Evolutionary conservation across 2,797 vertebrate species (phyloP), one percentile per base, ranked within the genome.

Genomic region (Anniella stebbinsi): DNA sequence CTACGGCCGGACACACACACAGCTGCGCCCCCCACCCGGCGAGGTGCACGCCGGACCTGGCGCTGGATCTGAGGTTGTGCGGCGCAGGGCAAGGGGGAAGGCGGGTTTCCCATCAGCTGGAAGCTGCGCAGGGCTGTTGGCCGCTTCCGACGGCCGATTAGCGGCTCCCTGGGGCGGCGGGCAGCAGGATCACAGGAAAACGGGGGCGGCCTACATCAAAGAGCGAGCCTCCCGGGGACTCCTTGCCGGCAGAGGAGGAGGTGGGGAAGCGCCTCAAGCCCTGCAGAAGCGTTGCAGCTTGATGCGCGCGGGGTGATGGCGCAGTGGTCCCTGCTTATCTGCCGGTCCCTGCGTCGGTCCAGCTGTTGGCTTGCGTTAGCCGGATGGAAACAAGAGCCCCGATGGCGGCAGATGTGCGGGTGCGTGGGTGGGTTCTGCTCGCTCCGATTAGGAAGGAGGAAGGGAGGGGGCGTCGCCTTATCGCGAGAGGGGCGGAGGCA

Each of bases 261-360:
- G 21, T 21, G 38, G 18, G 38, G 75, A 45, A 38, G 73, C 73
- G 9, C 23, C 21, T 21, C 23, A 28, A 9, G 45, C 38, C 7
- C 38, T 4, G 38, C 38, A 12, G 67, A 33, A 45, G 6, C 18
- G 2, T 2, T 3, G 73, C 73, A 1, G 73, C 69, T 15, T 12
- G 69, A 33, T 0, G 28, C 28, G 30, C 11, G 11, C 12, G 33
- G 69, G 21, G 66, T 3, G 69, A 8, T 7, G 3, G 28, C 69
- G 2, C 1, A 28, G 8, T 5, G 4, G 2, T 2, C 28, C 67
- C 3, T 30, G 4, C 67, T 1, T 30, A 2, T 10, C 28, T 13
- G 38, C 3, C 51, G 13, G 11, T 25, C 60, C 51, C 25, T 4
- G 4, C 12, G 28, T 5, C 30, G 12, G 36, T 18, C 72, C 72